Evolutionary conservation across 2,888 invertebrate species (phyloP), one percentile per base, ranked within the genome.

Genomic region (Mystacides longicornis): DNA sequence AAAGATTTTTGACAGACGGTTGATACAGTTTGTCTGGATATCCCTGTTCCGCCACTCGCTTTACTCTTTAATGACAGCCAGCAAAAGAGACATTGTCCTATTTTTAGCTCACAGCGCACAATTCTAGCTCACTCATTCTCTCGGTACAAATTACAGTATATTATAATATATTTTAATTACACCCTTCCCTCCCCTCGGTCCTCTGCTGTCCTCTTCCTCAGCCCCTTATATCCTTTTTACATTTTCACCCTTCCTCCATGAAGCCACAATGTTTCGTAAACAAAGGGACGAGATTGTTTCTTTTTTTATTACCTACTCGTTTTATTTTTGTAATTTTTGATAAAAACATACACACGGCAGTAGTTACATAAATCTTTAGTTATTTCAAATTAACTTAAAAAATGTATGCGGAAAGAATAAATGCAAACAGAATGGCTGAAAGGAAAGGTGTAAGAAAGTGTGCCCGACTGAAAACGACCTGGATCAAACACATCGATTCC

Each of bases 101-200:
- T 37, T 37, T 37, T 37, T 37, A 37, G 37, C 37, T 14, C 37
- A 14, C 27, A 4, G 14, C 7, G n/a, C 37, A 4, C 14, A 3
- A 14, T 37, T 16, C 14, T 37, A 37, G 11, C 37, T 16, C 14
- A 3, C 37, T 37, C 14, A 37, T 5, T 7, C 27, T 11, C 11
- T 11, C 27, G 5, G 11, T 27, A 27, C 27, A 37, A 37, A 37
- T 37, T 37, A 37, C 37, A 37, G 37, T 7, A 37, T 16, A 37
- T n/a, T n/a, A n/a, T 37, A 37, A 37, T 37, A 37, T 37, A 37
- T 37, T 37, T 37, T 37, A 37, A 37, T 37, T 37, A 37, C 37
- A 37, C 14, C 7, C 37, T 14, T 37, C 4, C 14, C n/a, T n/a
- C 37, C 14, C 37, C 7, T 27, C 5, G 5, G 11, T 11, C 11